Base-by-base conservation (phyloP, 2,888 invertebrate species). In the Leistus spinibarbis region DNA sequence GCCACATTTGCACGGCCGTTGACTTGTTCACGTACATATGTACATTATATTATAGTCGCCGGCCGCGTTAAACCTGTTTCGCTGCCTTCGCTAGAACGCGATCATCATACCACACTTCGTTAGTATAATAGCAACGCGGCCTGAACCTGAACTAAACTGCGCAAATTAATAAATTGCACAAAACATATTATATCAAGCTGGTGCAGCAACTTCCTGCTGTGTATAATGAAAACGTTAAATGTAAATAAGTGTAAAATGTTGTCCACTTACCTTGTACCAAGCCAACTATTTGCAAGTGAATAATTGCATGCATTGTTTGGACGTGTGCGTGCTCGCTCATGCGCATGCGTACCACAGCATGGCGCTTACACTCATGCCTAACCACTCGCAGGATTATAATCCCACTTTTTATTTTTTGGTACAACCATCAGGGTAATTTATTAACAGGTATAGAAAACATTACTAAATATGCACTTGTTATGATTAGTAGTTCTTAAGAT, bases 91-190 rank as follows among this genome's bases (percentile, higher is more conserved):
- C 5, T 23, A 70, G 60, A 19, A 40, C 64, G 71, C 82, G 81
- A 81, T 81, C 82, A 81, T 79, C 79, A 81, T 40, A 40, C 40
- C 40, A 10, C 7, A 0, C 7, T 82, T 82, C 82, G 82, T 83
- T 83, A 83, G 81, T 80, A 40, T 40, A 40, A 7, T 13, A 10
- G 13, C 13, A 40, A 40, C 40, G 10, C 13, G 40, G 40, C 7
- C 3, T 3, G 24, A 10, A 40, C 40, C n/a, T 40, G 40, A 40
- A 40, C 40, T 40, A 13, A 40, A 80, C 79, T 80, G 80, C 79
- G 69, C 62, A 82, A 82, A 83, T 83, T 83, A 82, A 82, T 83
- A 82, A 82, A 82, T 82, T 82, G 81, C 80, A 77, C 79, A 78
- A 78, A 71, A 79, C 81, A 79, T 40, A 40, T 79, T 79, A 78